A percentile compares a stretch with the other conserved stretches of the same genome.
Evolutionary conservation across 2,888 invertebrate species (phyloP).

Genomic region (Volucella inflata): DNA sequence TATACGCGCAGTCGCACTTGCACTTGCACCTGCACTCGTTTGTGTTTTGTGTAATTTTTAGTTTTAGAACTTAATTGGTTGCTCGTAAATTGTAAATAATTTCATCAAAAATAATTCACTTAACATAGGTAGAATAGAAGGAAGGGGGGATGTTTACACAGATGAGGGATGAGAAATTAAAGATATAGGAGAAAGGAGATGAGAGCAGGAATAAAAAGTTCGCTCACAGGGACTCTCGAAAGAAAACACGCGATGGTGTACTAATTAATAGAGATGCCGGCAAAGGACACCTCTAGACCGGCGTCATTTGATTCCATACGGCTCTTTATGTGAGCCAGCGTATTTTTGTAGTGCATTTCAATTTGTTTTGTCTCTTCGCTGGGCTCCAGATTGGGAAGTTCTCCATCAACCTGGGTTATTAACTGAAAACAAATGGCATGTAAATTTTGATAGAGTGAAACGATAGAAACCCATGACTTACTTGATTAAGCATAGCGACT

Average conservation of each 20-base stretch:
- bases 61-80: conserved; percentile 45
- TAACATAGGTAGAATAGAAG: conserved; percentile 39
- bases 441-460: neutral
- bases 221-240: conserved; percentile 11
- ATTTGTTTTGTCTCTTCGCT: conserved; percentile 99
- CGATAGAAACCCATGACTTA: conserved; percentile 75
- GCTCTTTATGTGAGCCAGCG: conserved; percentile 91
- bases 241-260: conserved; percentile 54
- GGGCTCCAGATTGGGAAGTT: conserved; percentile 95
- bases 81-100: conserved; percentile 38
- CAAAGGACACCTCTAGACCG: conserved; percentile 83
- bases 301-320: conserved; percentile 84
- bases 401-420: conserved; percentile 96
- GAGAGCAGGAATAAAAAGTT: conserved; percentile 4
- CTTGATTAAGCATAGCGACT: conserved; percentile 85
- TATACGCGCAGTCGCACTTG: neutral
- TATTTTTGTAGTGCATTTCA: conserved; percentile 96
- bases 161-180: neutral
- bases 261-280: conserved; percentile 83
- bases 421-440: conserved; percentile 85
- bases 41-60: conserved; percentile 5
- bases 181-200: conserved; percentile 9
- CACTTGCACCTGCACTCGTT: too few species aligned
- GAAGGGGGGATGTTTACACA: conserved; percentile 7
- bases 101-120: conserved; percentile 36